A percentile compares a stretch with the other conserved stretches of the same genome.
Evolutionary conservation across 2,888 invertebrate genomes (phyloP).

Genomic region (Embidobia sp.): DNA sequence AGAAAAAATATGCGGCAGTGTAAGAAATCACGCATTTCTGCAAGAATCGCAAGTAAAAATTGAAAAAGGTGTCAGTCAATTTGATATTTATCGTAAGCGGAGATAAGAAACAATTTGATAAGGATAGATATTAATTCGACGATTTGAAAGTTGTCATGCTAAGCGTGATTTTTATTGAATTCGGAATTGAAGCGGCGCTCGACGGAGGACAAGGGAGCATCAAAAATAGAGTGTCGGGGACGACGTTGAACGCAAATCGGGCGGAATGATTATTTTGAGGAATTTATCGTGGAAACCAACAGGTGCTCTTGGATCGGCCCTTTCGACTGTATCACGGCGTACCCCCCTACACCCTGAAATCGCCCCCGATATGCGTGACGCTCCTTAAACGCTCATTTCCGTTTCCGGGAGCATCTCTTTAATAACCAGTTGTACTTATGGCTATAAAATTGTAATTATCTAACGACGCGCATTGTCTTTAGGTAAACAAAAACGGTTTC

Average conservation of each 20-base stretch:
- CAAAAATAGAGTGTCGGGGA: conserved; percentile 54
- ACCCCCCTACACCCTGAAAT: conserved; percentile 68
- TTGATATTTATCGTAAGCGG: conserved; percentile 32
- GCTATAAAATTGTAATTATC: conserved; percentile 52
- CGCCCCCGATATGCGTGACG: conserved; percentile 73
- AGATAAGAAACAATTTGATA: conserved; percentile 62
- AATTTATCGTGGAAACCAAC: conserved; percentile 78
- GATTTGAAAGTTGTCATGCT: conserved; percentile 60
- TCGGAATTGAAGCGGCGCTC: conserved; percentile 41
- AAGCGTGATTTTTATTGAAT: conserved; percentile 62
- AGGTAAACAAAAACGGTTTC: conserved; percentile 40
- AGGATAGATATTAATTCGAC: conserved; percentile 60
- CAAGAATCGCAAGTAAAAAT: conserved; percentile 13
- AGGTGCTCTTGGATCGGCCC: conserved; percentile 69
- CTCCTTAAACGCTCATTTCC: conserved; percentile 76
- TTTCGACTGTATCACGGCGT: conserved; percentile 69
- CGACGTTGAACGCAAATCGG: conserved; percentile 58
- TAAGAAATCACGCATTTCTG: background rate
- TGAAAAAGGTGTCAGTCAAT: conserved; percentile 44
- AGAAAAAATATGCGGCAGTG: too few relatives aligned
- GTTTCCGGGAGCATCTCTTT: conserved; percentile 68
- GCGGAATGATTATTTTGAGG: conserved; percentile 65
- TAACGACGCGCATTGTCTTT: background rate
- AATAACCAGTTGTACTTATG: conserved; percentile 61
- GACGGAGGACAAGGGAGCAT: background rate